Evolutionary conservation across 2,888 invertebrate genomes (phyloP), one percentile per base, ranked within the genome.

Genomic region (Agrypnus murinus): DNA sequence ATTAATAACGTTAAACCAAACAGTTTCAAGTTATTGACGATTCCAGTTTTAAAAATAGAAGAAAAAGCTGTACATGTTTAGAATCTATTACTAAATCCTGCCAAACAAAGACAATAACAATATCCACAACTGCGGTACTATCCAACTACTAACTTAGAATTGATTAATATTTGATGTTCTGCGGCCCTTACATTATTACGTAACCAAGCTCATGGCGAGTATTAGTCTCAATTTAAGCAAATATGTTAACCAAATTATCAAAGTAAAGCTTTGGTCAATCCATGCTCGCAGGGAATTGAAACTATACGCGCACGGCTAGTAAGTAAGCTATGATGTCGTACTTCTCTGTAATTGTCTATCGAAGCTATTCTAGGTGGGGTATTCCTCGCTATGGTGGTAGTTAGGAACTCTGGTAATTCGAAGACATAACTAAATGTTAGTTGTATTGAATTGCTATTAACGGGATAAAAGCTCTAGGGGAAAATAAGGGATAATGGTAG

Each of bases 181-280:
- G 55, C 38, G 55, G 55, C 12, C 36, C 34, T 17, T 12, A 14
- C 36, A 55, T 36, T 38, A 55, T 55, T 55, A 55, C 17, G 14
- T 36, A 55, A 10, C 17, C 40, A 17, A 4, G 55, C 55, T 55
- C 55, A 36, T 55, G 15, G 55, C 34, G 14, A 5, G 15, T 34
- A 65, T 65, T 65, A 55, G 57, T 65, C 46, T 34, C 34, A 31
- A 57, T 65, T 65, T 57, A n/a, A 57, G 45, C 57, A 14, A 65
- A 32, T 45, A 65, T 58, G 45, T 9, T 65, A 65, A 46, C 43
- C 57, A 65, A 65, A 65, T 65, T 57, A 46, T 38, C 65, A 65
- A 65, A 65, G 53, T 57, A 65, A 65, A 65, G 45, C 57, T 65
- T 57, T 46, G 65, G 57, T 58, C 65, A 65, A 32, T 65, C 36